Evolutionary conservation across 2,113 vertebrate genomes (phyloP), one percentile per base, ranked within the genome.

Genomic region (Oenanthe melanoleuca): DNA sequence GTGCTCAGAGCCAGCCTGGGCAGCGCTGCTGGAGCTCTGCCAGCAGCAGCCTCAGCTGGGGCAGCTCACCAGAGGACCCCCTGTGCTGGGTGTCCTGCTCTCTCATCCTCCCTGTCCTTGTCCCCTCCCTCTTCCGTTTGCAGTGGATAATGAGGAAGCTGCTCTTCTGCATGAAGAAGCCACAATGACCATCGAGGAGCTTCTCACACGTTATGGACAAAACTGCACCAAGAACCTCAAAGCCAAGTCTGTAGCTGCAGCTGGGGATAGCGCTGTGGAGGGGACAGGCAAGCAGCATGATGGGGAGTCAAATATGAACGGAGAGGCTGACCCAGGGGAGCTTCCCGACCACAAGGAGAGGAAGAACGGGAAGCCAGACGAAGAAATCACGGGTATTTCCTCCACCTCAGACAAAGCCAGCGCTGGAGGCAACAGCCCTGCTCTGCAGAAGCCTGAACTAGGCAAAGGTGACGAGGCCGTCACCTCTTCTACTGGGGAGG

Each of bases 151-250:
- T 28, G 99, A 99, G 96, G 99, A 99, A 97, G 98, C 99, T 28
- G 99, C 98, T 89, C 97, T 99, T 89, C 98, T 99, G 88, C 99
- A 99, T 0, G 99, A 99, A 92, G 99, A 99, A 96, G 99, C 99
- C 94, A 99, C 99, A 42, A 99, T 99, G 99, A 99, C 99, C 82
- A 99, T 99, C 22, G 99, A 99, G 97, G 99, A 99, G 97, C 98
- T 99, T 92, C 98, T 99, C 55, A 98, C 98, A 5, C 99, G 99
- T 83, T 99, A 99, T 0, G 99, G 99, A 95, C 99, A 99, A 96
- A 99, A 99, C 86, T 98, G 98, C 89, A 96, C 97, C 96, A 99
- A 99, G 98, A 98, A 97, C 77, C 97, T 95, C 93, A 97, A 97
- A 90, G 97, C 80, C 92, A 97, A 97, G 81, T 40, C 89, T 18